phyloP scores from a whole-genome alignment of 2,888 invertebrate genomes.

The Ephialtes manifestator region DNA sequence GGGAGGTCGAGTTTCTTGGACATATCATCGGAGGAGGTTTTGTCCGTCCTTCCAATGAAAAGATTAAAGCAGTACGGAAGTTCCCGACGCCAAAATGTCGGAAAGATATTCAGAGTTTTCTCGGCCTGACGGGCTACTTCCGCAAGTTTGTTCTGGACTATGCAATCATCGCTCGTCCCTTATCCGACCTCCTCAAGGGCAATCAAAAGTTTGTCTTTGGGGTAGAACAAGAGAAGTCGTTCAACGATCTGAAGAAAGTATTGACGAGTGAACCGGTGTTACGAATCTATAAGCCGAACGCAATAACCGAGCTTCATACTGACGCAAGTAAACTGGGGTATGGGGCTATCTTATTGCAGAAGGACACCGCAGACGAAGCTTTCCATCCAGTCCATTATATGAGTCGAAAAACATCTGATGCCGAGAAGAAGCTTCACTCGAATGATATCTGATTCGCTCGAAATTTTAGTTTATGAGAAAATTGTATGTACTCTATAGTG shows the following conservation, averaged over 20 bases:
- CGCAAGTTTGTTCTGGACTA: no score
- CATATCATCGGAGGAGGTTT: background rate
- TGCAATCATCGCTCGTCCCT: no score
- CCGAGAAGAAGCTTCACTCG: constrained; percentile 27
- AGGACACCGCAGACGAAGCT: constrained; percentile 1
- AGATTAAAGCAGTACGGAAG: no score
- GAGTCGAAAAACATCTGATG: constrained; percentile 38
- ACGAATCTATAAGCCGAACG: constrained; percentile 37
- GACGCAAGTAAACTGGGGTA: constrained; percentile 37
- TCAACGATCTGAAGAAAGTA: background rate
- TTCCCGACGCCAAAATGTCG: constrained; percentile 52
- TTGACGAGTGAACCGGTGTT: constrained; percentile 25
- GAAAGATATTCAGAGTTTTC: no score
- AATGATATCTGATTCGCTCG: no score
- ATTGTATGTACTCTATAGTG: no score
- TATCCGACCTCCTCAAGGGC: background rate
- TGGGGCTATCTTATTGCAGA: constrained; percentile 42
- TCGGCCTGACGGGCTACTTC: no score
- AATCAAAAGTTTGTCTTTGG: background rate
- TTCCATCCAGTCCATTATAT: constrained; percentile 36
- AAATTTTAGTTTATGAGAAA: no score
- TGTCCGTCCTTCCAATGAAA: no score
- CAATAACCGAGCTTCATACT: constrained; percentile 21
- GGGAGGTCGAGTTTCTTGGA: constrained; percentile 61
- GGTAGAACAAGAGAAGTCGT: background rate